Base-by-base conservation (phyloP, 2,113 vertebrate genomes). In the Oryctolagus cuniculus region DNA sequence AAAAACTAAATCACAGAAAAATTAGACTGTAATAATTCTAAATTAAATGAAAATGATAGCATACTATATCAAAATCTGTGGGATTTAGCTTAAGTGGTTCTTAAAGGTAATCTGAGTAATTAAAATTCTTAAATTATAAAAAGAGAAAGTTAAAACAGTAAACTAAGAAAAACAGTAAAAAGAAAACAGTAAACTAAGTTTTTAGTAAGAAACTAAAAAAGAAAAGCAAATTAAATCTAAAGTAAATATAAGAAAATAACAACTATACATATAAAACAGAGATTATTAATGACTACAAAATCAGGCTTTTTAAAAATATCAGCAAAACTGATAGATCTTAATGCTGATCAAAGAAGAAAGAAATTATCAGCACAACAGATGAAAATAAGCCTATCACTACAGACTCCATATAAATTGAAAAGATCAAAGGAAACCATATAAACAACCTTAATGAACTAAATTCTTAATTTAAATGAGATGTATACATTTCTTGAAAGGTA, bases 11-110 rank as follows among this genome's bases (percentile, higher is more conserved):
- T 58, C n/a, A 77, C 3, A 86, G 29, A 10, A 85, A 93, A 84
- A 83, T 55, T 25, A 93, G n/a, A 89, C 92, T 1, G 19, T 31
- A 80, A 44, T 44, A 44, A 44, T 17, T 31, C 70, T 82, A 0
- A 94, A 77, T 82, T 86, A 86, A 70, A 73, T 61, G 49, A 75
- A 95, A 79, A 93, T 83, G 7, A 87, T 83, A 87, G n/a, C 10
- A 75, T 0, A 34, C 4, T 29, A 6, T 72, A 67, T 81, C 24
- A 64, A 87, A 69, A 69, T 11, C 67, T 84, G 29, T 88, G 73
- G 25, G 34, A 86, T 38, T 24, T 3, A 51, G 34, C 34, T 66
- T 66, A 81, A 34, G 25, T 12, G 4, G 19, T 75, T 16, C 17
- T 11, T 67, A 61, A 8, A 94, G 10, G 25, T 61, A 49, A 85